A percentile compares a stretch with the other conserved stretches of the same genome.
These are phyloP conservation scores for Tenthredo distinguenda DNA, from an alignment of 2,888 invertebrate species.

Conservation along the genomic window DNA sequence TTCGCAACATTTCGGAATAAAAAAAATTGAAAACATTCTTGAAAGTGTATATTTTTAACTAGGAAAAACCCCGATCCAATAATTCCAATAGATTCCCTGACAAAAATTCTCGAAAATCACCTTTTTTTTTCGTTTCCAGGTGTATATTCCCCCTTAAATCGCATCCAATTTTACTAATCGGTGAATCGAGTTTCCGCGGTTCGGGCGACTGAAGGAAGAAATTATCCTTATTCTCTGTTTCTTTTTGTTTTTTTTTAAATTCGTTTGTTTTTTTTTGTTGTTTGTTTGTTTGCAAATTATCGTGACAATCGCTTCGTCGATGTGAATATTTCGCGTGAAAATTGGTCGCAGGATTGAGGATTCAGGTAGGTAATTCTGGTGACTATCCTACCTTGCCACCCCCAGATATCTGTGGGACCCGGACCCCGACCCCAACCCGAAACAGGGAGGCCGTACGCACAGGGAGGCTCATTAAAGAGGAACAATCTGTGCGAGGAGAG, in stretches of 20 bases:
- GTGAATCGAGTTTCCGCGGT: background rate
- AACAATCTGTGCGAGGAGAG: conserved; percentile 38
- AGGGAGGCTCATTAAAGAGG: conserved; percentile 37
- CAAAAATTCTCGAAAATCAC: too few relatives aligned
- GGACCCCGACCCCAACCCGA: background rate
- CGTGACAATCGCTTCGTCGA: background rate
- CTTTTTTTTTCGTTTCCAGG: too few relatives aligned
- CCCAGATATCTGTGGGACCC: background rate
- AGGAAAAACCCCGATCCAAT: too few relatives aligned
- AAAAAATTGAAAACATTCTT: too few relatives aligned
- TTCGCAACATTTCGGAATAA: too few relatives aligned
- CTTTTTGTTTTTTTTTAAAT: background rate
- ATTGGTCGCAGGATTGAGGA: background rate
- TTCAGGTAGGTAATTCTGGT: background rate
- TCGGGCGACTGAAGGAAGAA: background rate
- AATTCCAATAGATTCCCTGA: too few relatives aligned
- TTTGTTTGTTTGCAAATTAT: background rate
- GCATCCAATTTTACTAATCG: background rate
- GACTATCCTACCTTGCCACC: background rate
- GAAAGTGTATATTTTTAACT: too few relatives aligned
- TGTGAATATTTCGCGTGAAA: background rate
- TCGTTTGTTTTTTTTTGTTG: background rate
- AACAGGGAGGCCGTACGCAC: background rate
- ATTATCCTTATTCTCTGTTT: background rate
- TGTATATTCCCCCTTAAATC: too few relatives aligned